phyloP scores from a whole-genome alignment of 2,888 invertebrate species.

The Napeogenes inachia region DNA sequence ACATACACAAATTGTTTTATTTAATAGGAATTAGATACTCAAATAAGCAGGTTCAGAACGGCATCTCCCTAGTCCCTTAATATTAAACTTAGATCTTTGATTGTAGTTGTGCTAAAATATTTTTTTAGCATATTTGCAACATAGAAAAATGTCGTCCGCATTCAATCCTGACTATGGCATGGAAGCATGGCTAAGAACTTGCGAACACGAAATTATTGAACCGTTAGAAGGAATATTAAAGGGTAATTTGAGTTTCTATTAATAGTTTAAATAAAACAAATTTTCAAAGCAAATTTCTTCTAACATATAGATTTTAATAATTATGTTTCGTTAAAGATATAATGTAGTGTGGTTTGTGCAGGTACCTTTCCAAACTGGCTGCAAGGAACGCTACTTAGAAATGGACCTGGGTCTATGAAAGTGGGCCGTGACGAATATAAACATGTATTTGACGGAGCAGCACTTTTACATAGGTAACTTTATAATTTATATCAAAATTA shows the following conservation, averaged over 20 bases:
- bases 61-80: too few species aligned
- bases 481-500: too few species aligned
- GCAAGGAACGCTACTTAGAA: slow-evolving; percentile 17
- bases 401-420: slow-evolving; percentile 23
- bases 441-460: slow-evolving; percentile 24
- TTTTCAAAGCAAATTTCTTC: neutral
- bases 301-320: neutral
- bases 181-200: slow-evolving; percentile 87
- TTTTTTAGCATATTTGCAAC: neutral
- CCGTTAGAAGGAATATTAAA: slow-evolving; percentile 81
- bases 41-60: too few species aligned
- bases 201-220: slow-evolving; percentile 83
- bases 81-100: too few species aligned
- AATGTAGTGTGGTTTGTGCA: slow-evolving; percentile 5
- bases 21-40: too few species aligned
- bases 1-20: too few species aligned
- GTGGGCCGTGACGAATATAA: slow-evolving; percentile 16
- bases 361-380: slow-evolving; percentile 21
- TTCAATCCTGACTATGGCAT: slow-evolving; percentile 82
- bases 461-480: slow-evolving; percentile 8
- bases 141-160: slow-evolving; percentile 32
- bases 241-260: slow-evolving; percentile 51
- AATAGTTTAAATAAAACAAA: neutral
- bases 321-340: slow-evolving; percentile 1
- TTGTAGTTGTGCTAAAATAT: too few species aligned